phyloP scores from a whole-genome alignment of 2,888 invertebrate genomes.

The Amphipoea lucens region DNA sequence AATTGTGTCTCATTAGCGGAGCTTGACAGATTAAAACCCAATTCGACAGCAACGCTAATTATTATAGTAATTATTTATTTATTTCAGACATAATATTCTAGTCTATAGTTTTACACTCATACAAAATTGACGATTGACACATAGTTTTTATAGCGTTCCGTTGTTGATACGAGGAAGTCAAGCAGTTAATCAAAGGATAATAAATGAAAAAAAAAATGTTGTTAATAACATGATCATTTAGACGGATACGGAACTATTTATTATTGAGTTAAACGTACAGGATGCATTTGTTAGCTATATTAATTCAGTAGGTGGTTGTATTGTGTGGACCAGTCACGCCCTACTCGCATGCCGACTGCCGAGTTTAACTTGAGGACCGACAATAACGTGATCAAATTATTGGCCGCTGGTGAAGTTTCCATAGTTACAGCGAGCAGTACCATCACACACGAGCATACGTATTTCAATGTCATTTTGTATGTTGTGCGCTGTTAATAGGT shows the following conservation, averaged over 20 bases:
- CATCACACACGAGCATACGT: slow-evolving; percentile 9
- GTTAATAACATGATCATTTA: slow-evolving; percentile 57
- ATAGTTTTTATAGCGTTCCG: slow-evolving; percentile 33
- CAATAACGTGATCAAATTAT: slow-evolving; percentile 13
- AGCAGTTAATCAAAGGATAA: slow-evolving; percentile 55
- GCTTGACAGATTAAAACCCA: neutral
- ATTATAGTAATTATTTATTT: neutral
- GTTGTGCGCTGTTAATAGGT: neutral
- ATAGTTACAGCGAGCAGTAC: slow-evolving; percentile 2
- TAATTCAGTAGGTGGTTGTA: slow-evolving; percentile 64
- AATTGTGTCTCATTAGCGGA: no score
- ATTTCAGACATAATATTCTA: no score
- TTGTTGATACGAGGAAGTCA: slow-evolving; percentile 66
- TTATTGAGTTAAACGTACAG: slow-evolving; percentile 68
- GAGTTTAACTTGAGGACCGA: slow-evolving; percentile 16
- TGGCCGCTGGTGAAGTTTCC: slow-evolving; percentile 6
- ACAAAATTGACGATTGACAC: slow-evolving; percentile 25
- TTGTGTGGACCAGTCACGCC: slow-evolving; percentile 65
- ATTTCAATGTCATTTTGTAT: slow-evolving; percentile 26
- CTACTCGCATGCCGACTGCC: slow-evolving; percentile 38
- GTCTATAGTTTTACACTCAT: no score
- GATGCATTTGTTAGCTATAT: slow-evolving; percentile 69
- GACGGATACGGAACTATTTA: slow-evolving; percentile 76
- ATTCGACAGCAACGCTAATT: slow-evolving; percentile 6
- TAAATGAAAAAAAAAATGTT: slow-evolving; percentile 61